These are phyloP conservation scores for Metaphire vulgaris DNA, from an alignment of 1,140 invertebrate species.

Conservation along the genomic window DNA sequence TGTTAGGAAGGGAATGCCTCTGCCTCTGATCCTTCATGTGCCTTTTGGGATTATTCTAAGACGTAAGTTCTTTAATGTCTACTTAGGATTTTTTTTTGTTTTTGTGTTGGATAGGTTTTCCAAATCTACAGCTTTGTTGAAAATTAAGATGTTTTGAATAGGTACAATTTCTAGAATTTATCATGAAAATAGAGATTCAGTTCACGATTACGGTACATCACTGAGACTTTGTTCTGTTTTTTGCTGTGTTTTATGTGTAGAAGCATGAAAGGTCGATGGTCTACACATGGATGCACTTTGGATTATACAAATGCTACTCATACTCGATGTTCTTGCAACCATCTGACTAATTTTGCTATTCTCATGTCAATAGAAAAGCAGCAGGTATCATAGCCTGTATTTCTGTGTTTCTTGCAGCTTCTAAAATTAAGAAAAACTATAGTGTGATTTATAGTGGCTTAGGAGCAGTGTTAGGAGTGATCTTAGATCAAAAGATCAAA, in stretches of 20 bases:
- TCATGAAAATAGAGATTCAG: no score
- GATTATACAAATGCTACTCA: slow-evolving; percentile 41
- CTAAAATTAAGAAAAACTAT: background rate
- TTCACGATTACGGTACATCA: background rate
- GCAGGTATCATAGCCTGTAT: background rate
- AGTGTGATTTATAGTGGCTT: background rate
- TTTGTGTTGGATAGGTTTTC: background rate
- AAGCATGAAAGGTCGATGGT: slow-evolving; percentile 54
- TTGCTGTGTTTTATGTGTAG: background rate
- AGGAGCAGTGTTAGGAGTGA: no score
- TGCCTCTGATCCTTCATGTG: background rate
- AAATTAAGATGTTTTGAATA: background rate
- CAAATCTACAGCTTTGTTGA: background rate
- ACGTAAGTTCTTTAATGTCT: background rate
- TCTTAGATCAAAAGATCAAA: no score
- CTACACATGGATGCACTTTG: slow-evolving; percentile 39
- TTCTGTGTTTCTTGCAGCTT: background rate
- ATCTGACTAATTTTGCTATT: slow-evolving; percentile 84
- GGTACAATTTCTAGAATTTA: background rate
- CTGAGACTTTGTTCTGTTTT: background rate
- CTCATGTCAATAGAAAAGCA: slow-evolving; percentile 57
- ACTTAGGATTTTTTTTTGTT: background rate
- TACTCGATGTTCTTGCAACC: slow-evolving; percentile 92
- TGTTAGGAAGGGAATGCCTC: background rate
- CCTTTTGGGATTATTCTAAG: background rate